These are phyloP conservation scores for Catocala nupta DNA, from an alignment of 2,888 invertebrate genomes.

Conservation along the genomic window DNA sequence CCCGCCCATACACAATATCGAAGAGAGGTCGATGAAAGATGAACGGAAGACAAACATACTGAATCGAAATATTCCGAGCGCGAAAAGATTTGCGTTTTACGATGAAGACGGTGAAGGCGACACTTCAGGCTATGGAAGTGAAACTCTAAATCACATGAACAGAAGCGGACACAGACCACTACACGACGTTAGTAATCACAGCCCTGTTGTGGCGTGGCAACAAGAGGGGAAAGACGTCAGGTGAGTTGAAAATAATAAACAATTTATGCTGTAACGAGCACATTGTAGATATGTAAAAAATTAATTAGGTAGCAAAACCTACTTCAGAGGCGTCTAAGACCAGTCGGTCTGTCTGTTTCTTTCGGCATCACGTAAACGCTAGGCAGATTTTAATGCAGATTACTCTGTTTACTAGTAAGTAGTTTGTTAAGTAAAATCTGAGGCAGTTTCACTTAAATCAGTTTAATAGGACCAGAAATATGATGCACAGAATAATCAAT, in stretches of 20 bases:
- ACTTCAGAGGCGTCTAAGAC: no score
- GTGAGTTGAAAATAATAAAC: slow-evolving; percentile 47
- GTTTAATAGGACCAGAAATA: no score
- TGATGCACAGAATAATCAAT: no score
- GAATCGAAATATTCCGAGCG: slow-evolving; percentile 77
- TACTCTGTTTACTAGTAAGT: no score
- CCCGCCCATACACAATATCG: slow-evolving; percentile 88
- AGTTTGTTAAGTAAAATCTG: no score
- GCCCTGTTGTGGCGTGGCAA: slow-evolving; percentile 81
- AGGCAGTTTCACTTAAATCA: no score
- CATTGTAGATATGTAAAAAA: no score
- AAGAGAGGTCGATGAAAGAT: slow-evolving; percentile 70
- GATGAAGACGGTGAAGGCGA: slow-evolving; percentile 90
- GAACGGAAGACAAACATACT: slow-evolving; percentile 68
- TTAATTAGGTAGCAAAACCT: no score
- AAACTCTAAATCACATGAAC: slow-evolving; percentile 88
- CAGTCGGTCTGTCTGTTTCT: no score
- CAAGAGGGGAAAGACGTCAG: slow-evolving; percentile 75
- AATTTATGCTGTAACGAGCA: no score
- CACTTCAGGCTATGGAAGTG: slow-evolving; percentile 95
- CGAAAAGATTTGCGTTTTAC: slow-evolving; percentile 81
- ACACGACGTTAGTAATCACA: slow-evolving; percentile 58
- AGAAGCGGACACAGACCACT: slow-evolving; percentile 63
- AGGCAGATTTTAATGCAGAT: no score
- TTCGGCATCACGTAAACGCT: no score